phyloP scores from a whole-genome alignment of 1,140 invertebrate species.

The Dysdera silvatica region DNA sequence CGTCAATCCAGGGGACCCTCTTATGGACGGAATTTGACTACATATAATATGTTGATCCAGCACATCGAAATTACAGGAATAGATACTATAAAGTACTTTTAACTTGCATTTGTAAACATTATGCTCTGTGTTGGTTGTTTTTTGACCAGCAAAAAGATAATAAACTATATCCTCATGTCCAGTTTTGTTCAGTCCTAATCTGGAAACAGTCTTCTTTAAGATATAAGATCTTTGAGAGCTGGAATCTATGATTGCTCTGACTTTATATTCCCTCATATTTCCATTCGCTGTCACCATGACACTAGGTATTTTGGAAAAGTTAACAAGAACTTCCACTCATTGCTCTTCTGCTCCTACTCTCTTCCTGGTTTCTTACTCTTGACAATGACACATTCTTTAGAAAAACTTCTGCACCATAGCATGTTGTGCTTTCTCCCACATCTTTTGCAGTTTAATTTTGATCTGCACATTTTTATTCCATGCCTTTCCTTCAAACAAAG shows the following conservation, averaged over 20 bases:
- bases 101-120: neutral
- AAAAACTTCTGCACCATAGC: conserved; percentile 6
- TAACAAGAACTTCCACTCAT: neutral
- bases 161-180: neutral
- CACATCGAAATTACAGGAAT: neutral
- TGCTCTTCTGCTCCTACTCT: neutral
- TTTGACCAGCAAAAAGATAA: neutral
- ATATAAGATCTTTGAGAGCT: no score
- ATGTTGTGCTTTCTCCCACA: neutral
- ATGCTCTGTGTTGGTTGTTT: neutral
- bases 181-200: neutral
- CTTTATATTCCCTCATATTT: no score
- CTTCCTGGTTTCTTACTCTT: neutral
- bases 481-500: neutral
- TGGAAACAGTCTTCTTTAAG: neutral
- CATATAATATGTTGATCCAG: conserved; percentile 2
- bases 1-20: neutral
- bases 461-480: neutral
- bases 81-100: neutral
- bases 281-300: no score
- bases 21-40: neutral
- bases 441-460: neutral
- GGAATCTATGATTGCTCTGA: no score
- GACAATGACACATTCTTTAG: neutral
- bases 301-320: neutral